phyloP scores from a whole-genome alignment of 2,113 vertebrate genomes.

The Jaculus jaculus region DNA sequence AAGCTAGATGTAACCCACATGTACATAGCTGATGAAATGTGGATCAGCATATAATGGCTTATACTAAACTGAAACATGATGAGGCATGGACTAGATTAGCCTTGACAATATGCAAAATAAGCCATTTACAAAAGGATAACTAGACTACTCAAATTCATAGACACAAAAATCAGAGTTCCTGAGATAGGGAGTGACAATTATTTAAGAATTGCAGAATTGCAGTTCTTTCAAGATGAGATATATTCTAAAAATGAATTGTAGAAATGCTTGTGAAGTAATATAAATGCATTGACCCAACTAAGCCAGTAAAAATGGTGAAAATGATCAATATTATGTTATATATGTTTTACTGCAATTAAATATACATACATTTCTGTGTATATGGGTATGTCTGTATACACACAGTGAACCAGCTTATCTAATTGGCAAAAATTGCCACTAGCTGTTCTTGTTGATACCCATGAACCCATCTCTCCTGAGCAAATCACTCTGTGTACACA shows the following conservation, averaged over 20 bases:
- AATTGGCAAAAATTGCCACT: background rate
- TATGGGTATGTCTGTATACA: no score
- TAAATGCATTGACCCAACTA: background rate
- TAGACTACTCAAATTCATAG: background rate
- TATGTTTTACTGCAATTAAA: background rate
- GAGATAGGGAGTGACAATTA: rapidly evolving
- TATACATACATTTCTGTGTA: background rate
- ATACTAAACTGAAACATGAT: background rate
- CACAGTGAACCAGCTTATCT: background rate
- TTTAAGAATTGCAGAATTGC: background rate
- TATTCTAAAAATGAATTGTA: background rate
- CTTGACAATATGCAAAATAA: background rate
- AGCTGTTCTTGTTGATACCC: background rate
- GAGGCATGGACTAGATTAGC: background rate
- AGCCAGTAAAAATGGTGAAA: background rate
- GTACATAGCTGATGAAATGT: background rate
- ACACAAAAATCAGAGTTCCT: background rate
- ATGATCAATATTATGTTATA: background rate
- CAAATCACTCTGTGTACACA: background rate
- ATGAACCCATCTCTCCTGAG: background rate
- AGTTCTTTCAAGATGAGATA: background rate
- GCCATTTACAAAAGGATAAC: background rate
- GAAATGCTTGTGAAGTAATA: background rate
- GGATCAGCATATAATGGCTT: background rate
- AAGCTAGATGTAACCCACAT: rapidly evolving